Conservation (phyloP, 2,113 vertebrate species). For the Cacatua alba region DNA sequence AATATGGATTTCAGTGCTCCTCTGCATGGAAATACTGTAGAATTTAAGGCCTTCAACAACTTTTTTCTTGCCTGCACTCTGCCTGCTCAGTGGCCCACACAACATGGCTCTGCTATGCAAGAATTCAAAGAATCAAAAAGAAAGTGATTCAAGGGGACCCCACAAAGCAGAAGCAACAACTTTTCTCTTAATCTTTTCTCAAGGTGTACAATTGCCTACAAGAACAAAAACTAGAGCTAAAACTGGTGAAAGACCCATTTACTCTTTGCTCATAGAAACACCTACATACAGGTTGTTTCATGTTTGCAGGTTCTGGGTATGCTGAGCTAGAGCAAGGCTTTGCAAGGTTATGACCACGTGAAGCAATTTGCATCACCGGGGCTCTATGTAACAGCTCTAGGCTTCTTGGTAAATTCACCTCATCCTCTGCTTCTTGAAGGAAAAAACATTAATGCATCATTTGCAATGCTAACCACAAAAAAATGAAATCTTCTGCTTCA, state of each 20-base stretch:
- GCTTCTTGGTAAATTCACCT: slow-evolving; percentile 8
- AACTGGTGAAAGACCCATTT: not conserved
- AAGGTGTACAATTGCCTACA: not conserved
- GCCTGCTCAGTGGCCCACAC: not conserved
- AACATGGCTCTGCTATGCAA: not conserved
- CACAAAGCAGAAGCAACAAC: not conserved
- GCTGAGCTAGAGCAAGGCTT: not conserved
- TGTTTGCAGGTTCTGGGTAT: not conserved
- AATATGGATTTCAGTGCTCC: not conserved
- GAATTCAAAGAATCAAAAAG: not conserved
- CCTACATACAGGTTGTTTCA: not conserved
- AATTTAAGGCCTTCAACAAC: not conserved
- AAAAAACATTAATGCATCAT: slow-evolving; percentile 15
- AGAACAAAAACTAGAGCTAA: not conserved
- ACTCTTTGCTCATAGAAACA: not conserved
- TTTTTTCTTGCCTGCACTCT: not conserved
- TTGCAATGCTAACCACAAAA: slow-evolving; percentile 36
- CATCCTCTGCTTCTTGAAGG: slow-evolving; percentile 30
- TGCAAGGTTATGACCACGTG: not conserved
- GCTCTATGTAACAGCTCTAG: not conserved
- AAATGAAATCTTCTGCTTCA: not conserved
- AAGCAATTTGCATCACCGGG: not conserved
- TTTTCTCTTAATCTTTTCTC: not conserved
- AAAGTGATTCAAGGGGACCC: not conserved
- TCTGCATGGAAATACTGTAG: not conserved